Evolutionary conservation across 1,140 invertebrate species (phyloP).

Genomic region (Brachionus koreanus): DNA sequence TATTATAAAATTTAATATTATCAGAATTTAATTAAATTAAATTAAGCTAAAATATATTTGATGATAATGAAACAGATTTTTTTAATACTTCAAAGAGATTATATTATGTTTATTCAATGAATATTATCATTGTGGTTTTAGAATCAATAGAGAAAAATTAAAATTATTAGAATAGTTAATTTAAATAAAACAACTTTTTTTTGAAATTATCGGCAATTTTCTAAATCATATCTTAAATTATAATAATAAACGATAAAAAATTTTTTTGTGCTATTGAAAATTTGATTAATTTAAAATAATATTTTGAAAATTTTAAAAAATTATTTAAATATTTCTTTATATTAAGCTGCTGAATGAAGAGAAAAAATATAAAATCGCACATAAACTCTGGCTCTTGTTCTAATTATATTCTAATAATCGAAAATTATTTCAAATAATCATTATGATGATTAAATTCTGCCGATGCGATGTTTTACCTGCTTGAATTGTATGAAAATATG

Average conservation of each 20-base stretch:
- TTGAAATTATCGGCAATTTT: not conserved
- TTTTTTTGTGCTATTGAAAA: not conserved
- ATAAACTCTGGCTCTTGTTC: not conserved
- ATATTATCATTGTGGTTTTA: not conserved
- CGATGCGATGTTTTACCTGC: not conserved
- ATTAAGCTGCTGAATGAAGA: not conserved
- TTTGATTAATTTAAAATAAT: not conserved
- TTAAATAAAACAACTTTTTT: not conserved
- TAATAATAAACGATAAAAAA: constrained; percentile 5
- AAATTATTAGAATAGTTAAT: not conserved
- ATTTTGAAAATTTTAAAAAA: not conserved
- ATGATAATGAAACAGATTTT: not conserved
- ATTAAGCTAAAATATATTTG: not conserved
- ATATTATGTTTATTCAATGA: not conserved
- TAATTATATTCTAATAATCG: constrained; percentile 10
- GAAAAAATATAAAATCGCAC: not conserved
- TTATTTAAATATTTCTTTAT: not conserved
- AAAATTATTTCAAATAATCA: not conserved
- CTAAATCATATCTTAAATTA: not conserved
- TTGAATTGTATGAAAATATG: not conserved
- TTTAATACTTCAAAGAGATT: not conserved
- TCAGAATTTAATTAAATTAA: not conserved
- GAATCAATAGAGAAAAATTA: not conserved
- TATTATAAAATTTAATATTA: not conserved
- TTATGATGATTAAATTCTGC: not conserved